phyloP scores from a whole-genome alignment of 2,113 vertebrate genomes.

The Nerophis lumbriciformis region DNA sequence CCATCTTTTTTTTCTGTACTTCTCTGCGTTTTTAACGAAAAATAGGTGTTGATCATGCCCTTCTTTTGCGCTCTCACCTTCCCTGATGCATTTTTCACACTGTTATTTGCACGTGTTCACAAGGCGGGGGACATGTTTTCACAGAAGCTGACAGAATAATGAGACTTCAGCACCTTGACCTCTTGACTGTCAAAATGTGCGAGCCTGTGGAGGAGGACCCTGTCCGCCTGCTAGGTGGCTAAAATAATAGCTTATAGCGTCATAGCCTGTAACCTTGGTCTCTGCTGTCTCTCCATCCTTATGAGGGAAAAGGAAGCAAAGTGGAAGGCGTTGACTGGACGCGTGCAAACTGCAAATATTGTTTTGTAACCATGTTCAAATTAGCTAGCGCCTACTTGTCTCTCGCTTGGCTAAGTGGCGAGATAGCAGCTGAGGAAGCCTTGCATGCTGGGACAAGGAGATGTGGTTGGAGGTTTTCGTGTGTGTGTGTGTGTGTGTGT shows the following conservation, averaged over 20 bases:
- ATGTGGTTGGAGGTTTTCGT: constrained; percentile 18
- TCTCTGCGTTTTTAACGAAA: constrained; percentile 34
- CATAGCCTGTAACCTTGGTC: constrained; percentile 12
- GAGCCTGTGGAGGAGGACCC: neutral
- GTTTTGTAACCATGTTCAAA: constrained; percentile 72
- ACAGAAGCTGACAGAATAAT: constrained; percentile 11
- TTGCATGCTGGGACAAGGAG: constrained; percentile 27
- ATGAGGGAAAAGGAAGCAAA: constrained; percentile 52
- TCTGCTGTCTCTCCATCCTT: constrained; percentile 24
- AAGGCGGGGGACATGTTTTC: constrained; percentile 7
- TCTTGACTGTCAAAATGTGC: constrained; percentile 8
- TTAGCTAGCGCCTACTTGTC: constrained; percentile 76
- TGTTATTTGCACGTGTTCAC: constrained; percentile 9
- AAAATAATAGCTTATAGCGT: constrained; percentile 4
- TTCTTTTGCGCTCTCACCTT: constrained; percentile 2
- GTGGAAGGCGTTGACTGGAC: constrained; percentile 53
- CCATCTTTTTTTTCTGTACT: constrained; percentile 30
- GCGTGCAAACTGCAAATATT: constrained; percentile 59
- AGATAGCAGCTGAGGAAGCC: constrained; percentile 32
- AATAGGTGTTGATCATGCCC: constrained; percentile 21
- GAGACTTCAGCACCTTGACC: constrained; percentile 27
- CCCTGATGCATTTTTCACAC: constrained; percentile 1
- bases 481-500: neutral
- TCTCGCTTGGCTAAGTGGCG: constrained; percentile 56
- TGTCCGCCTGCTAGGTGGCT: neutral